These are phyloP conservation scores for Clarias platycephalus DNA, from an alignment of 2,797 vertebrate species.

Conservation along the genomic window DNA sequence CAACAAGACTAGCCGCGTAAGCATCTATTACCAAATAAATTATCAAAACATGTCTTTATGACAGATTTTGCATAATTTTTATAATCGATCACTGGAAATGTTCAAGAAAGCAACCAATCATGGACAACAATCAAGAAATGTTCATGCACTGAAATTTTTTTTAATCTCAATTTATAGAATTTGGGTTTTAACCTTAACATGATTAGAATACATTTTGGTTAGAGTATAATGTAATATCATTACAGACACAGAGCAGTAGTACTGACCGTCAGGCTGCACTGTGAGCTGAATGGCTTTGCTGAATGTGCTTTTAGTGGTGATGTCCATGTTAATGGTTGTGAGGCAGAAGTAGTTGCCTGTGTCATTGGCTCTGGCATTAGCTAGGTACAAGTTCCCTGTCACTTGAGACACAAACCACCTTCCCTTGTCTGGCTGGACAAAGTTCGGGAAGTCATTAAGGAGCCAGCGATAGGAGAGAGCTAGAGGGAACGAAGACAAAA, in stretches of 20 bases:
- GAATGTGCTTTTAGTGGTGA: constrained; percentile 94
- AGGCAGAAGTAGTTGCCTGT: constrained; percentile 92
- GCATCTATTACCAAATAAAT: too few relatives aligned
- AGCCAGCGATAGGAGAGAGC: constrained; percentile 94
- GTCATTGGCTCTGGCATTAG: constrained; percentile 84
- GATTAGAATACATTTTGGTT: not conserved
- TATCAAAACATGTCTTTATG: too few relatives aligned
- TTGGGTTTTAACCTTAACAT: not conserved
- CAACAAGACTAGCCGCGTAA: too few relatives aligned
- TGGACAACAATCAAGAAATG: too few relatives aligned
- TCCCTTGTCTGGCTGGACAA: constrained; percentile 78
- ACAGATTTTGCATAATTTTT: too few relatives aligned
- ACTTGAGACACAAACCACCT: constrained; percentile 92
- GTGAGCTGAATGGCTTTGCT: constrained; percentile 88
- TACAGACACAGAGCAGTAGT: constrained; percentile 11
- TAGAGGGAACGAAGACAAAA: constrained; percentile 53
- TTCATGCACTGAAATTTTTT: too few relatives aligned
- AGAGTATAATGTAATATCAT: constrained; percentile 1
- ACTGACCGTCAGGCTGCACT: constrained; percentile 83
- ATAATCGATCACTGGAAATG: too few relatives aligned
- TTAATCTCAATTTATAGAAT: not conserved
- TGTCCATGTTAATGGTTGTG: constrained; percentile 90
- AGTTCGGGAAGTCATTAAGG: constrained; percentile 92
- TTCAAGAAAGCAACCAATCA: too few relatives aligned
- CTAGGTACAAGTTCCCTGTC: constrained; percentile 91